Percentiles rank a stretch among this genome's conserved stretches.
These are phyloP conservation scores for Brotula barbata DNA, from an alignment of 2,797 vertebrate genomes.

Conservation along the genomic window DNA sequence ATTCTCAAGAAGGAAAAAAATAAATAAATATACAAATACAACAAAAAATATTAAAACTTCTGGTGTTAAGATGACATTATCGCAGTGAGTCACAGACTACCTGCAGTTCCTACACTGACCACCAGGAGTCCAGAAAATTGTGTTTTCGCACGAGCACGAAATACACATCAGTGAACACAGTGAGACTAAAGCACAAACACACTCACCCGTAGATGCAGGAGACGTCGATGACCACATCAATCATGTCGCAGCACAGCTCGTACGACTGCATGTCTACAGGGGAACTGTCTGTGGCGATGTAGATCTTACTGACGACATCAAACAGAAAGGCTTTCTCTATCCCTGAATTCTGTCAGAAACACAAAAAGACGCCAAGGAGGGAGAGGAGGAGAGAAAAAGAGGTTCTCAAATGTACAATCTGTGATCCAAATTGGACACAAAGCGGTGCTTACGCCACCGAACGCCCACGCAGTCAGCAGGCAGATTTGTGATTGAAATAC, in stretches of 20 bases:
- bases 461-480: too few species aligned
- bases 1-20: too few species aligned
- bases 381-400: background rate
- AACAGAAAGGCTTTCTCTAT: conserved; percentile 99
- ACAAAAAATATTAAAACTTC: too few species aligned
- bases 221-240: conserved; percentile 98
- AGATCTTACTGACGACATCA: conserved; percentile 99
- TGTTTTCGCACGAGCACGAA: background rate
- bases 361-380: background rate
- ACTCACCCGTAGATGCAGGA: conserved; percentile 99
- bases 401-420: background rate
- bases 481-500: too few species aligned
- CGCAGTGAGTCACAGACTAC: too few species aligned
- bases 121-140: too few species aligned
- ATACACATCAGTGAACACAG: background rate
- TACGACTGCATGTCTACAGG: conserved; percentile 99
- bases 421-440: too few species aligned
- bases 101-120: too few species aligned
- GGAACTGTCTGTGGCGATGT: conserved; percentile 99
- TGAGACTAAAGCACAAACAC: background rate
- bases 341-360: conserved; percentile 89
- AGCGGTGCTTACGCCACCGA: too few species aligned
- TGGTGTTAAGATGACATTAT: too few species aligned
- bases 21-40: too few species aligned
- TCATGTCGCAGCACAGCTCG: conserved; percentile 99